Base-by-base conservation (phyloP, 2,113 vertebrate species). In the Saimiri boliviensis region DNA sequence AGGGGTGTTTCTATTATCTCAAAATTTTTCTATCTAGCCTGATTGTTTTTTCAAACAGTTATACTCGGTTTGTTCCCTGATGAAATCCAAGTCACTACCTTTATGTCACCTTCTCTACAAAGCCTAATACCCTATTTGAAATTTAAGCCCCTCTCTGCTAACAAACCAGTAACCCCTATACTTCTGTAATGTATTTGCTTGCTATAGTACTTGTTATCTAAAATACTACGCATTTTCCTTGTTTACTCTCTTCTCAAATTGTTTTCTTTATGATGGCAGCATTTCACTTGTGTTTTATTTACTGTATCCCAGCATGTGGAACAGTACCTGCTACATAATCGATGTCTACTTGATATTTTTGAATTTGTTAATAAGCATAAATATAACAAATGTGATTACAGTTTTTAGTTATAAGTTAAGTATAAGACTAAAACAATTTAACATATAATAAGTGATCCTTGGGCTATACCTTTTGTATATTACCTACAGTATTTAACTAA, bases 381-480 rank as follows among this genome's bases (percentile, higher is more conserved):
- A 96, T 93, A 79, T 92, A 96, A 93, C 68, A 80, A 97, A 97
- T 92, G 10, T 68, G 21, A 95, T 94, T 97, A 86, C 86, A 71
- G 45, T 82, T 98, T 97, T 94, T 95, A 97, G 47, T 73, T 66
- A 76, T 30, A 42, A 68, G 0, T 97, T 93, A 96, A 63, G 74
- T 74, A 40, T 71, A 37, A 93, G 6, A 56, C 40, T 86, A 86
- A 93, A 66, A 1, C 20, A 58, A 71, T 47, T 92, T 86, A 63
- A 96, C 32, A 73, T 66, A 95, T 89, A 73, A 82, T 95, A 97
- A 93, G 82, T 73, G 35, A 40, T 95, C 93, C 42, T 96, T 96
- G 92, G 82, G 40, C 21, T 97, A 6, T 93, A n/a, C 6, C 52
- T 97, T 97, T 73, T 42, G 83, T n/a, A 93, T 84, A 97, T 94